A percentile compares a stretch with the other conserved stretches of the same genome.
These are phyloP conservation scores for Lycopodina hypogea DNA, from an alignment of 37 sponge, comb jelly and placozoan species.

Conservation along the genomic window DNA sequence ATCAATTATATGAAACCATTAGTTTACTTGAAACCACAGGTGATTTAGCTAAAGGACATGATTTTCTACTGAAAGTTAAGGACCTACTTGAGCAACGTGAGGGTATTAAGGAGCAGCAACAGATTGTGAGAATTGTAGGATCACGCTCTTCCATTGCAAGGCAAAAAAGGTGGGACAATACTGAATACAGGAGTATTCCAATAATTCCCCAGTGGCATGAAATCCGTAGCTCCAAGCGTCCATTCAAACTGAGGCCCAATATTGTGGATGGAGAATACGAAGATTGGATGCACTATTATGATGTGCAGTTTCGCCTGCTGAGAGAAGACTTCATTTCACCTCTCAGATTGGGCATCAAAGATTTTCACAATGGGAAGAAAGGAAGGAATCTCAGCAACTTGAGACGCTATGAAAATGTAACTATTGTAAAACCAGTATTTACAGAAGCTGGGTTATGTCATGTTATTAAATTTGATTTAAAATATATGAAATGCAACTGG, in stretches of 20 bases:
- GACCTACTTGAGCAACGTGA: not conserved
- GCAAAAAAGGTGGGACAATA: constrained; percentile 37
- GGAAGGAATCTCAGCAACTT: constrained; percentile 54
- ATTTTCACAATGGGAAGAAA: constrained; percentile 26
- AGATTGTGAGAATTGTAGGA: not conserved
- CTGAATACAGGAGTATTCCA: constrained; percentile 32
- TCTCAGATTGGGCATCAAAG: constrained; percentile 67
- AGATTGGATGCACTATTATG: constrained; percentile 76
- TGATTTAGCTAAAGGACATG: not conserved
- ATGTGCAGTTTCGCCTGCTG: constrained; percentile 82
- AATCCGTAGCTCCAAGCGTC: constrained; percentile 2
- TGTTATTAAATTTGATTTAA: constrained; percentile 56
- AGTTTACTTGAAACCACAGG: not conserved
- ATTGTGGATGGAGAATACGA: constrained; percentile 56
- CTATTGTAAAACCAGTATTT: constrained; percentile 38
- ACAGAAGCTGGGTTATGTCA: constrained; percentile 50
- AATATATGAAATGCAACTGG: constrained; percentile 54
- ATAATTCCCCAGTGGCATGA: constrained; percentile 64
- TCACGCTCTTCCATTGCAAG: not conserved
- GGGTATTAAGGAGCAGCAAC: not conserved
- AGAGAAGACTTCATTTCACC: constrained; percentile 90
- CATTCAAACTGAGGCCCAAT: constrained; percentile 53
- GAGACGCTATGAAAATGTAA: constrained; percentile 53
- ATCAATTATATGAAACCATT: constrained; percentile 13
- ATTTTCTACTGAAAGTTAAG: not conserved